phyloP scores from a whole-genome alignment of 2,888 invertebrate genomes.

The Julus scanicus region DNA sequence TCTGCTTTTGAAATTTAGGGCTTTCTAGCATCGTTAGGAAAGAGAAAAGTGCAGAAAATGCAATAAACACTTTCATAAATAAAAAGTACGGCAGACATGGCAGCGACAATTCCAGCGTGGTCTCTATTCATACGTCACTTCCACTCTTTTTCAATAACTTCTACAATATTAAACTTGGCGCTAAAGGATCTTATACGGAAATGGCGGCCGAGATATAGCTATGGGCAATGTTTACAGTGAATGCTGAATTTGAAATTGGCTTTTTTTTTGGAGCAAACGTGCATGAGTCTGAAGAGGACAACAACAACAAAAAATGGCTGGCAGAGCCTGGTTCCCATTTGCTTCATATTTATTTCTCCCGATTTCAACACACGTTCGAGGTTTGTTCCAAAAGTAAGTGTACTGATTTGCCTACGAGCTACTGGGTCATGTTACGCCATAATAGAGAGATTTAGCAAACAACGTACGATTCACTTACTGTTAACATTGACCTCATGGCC shows the following conservation, averaged over 20 bases:
- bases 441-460: no score
- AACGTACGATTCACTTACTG: no score
- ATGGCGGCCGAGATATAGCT: neutral
- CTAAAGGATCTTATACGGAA: neutral
- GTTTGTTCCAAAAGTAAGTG: no score
- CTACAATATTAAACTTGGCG: neutral
- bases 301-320: neutral
- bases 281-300: neutral
- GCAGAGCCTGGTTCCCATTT: neutral
- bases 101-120: neutral
- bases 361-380: no score
- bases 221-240: neutral
- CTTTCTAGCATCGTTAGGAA: neutral
- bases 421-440: no score
- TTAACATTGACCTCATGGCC: no score
- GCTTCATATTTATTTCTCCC: neutral
- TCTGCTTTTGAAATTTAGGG: neutral
- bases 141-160: conserved; percentile 42
- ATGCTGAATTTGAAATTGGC: conserved; percentile 4
- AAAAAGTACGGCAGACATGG: neutral
- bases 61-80: conserved; percentile 39
- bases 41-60: conserved; percentile 14
- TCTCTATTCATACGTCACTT: neutral
- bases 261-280: conserved; percentile 32
- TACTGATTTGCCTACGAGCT: no score